phyloP scores from a whole-genome alignment of 2,797 vertebrate species.

The Tragelaphus eurycerus region DNA sequence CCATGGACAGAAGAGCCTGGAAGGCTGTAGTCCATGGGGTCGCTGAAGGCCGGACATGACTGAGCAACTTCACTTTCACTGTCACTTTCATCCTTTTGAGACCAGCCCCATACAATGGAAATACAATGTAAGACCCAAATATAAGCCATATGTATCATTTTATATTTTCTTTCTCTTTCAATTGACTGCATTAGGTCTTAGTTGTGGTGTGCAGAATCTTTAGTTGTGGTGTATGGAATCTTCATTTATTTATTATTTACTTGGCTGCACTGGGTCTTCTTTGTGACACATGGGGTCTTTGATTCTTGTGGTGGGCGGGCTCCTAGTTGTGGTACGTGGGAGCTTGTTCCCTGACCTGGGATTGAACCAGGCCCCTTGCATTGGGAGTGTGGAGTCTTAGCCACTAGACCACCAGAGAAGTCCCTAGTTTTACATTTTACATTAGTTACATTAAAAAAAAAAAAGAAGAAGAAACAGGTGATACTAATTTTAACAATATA shows the following conservation, averaged over 20 bases:
- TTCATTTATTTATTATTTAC: not conserved
- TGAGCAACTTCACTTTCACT: not conserved
- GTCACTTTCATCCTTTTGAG: not conserved
- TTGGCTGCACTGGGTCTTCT: accelerated
- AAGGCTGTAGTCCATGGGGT: not conserved
- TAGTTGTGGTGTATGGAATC: not conserved
- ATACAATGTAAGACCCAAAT: not conserved
- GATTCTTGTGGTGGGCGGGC: not conserved
- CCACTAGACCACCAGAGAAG: not conserved
- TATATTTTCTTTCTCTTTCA: not conserved
- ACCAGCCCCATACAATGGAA: not conserved
- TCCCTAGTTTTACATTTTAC: not conserved
- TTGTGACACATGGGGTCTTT: not conserved
- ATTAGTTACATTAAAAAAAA: not conserved
- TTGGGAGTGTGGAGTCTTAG: not conserved
- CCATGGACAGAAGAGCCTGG: too few relatives aligned
- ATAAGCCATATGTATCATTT: not conserved
- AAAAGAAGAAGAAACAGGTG: not conserved
- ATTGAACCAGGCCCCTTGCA: not conserved
- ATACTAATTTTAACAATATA: not conserved
- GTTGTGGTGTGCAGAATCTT: not conserved
- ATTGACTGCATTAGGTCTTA: not conserved
- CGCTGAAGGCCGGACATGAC: not conserved
- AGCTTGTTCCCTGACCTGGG: not conserved
- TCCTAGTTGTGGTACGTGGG: accelerated